phyloP scores from a whole-genome alignment of 2,888 invertebrate genomes.

The Catonia carolina region DNA sequence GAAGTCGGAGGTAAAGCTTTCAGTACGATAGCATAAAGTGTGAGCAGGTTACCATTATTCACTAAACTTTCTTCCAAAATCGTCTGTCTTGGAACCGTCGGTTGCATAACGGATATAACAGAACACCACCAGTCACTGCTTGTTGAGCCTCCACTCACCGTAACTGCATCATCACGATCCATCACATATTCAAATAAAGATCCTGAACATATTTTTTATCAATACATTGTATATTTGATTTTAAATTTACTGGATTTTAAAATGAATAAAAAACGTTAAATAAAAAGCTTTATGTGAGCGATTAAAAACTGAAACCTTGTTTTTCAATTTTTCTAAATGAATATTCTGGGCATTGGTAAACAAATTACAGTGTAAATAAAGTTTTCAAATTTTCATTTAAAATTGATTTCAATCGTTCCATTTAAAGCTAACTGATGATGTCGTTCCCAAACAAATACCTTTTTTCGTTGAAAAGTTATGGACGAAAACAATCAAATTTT shows the following conservation, averaged over 20 bases:
- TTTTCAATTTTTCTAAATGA: too few relatives aligned
- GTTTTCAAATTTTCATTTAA: too few relatives aligned
- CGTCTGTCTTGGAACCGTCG: constrained; percentile 45
- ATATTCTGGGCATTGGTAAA: too few relatives aligned
- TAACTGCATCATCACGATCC: background rate
- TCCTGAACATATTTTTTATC: constrained; percentile 1
- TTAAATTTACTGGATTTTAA: background rate
- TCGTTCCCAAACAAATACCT: too few relatives aligned
- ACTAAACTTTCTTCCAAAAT: constrained; percentile 46
- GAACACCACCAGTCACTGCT: constrained; percentile 45
- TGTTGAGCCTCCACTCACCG: constrained; percentile 2
- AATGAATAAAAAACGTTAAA: constrained; percentile 4
- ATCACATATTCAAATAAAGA: background rate
- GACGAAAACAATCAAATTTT: too few relatives aligned
- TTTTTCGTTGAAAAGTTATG: too few relatives aligned
- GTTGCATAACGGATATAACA: constrained; percentile 43
- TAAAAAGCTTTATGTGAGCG: too few relatives aligned
- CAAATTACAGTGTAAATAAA: too few relatives aligned
- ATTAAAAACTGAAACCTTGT: too few relatives aligned
- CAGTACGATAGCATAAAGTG: constrained; percentile 50
- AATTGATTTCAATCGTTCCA: too few relatives aligned
- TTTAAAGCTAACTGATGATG: too few relatives aligned
- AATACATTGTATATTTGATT: background rate
- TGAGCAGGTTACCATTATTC: constrained; percentile 48
- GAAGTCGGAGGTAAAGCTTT: constrained; percentile 45